phyloP scores from a whole-genome alignment of 23 tunicate species.

The Corella eumyota region DNA sequence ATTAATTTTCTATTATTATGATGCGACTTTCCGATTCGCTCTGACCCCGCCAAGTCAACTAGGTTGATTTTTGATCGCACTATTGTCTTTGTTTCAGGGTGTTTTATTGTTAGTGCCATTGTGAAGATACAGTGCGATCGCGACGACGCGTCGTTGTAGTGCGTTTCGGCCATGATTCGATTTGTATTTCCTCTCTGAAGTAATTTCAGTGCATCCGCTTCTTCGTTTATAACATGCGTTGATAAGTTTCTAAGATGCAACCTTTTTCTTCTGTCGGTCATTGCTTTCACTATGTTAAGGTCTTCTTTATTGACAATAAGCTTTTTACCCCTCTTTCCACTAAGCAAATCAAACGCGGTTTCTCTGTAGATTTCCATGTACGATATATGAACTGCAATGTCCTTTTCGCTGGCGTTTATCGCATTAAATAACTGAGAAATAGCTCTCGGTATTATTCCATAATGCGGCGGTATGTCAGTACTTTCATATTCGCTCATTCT shows the following conservation, averaged over 20 bases:
- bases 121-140: conserved; percentile 94
- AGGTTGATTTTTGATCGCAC: conserved; percentile 57
- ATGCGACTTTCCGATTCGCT: conserved; percentile 73
- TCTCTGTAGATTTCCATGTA: conserved; percentile 88
- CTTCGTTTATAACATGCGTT: conserved; percentile 13
- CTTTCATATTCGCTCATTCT: neutral
- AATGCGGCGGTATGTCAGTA: conserved; percentile 8
- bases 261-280: conserved; percentile 45
- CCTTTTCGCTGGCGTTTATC: conserved; percentile 14
- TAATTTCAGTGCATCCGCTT: conserved; percentile 67
- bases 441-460: conserved; percentile 48
- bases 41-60: conserved; percentile 85
- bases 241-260: conserved; percentile 62
- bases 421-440: conserved; percentile 34
- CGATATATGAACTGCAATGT: conserved; percentile 34
- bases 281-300: conserved; percentile 30
- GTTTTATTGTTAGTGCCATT: conserved; percentile 36
- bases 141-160: conserved; percentile 82
- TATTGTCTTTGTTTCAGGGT: conserved; percentile 23
- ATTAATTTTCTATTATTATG: conserved; percentile 17
- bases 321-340: conserved; percentile 22
- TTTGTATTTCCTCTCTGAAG: conserved; percentile 67
- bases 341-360: conserved; percentile 64
- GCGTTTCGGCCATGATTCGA: conserved; percentile 91
- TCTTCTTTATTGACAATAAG: conserved; percentile 15